Evolutionary conservation across 2,888 invertebrate genomes (phyloP).

Genomic region (Megaustenia siamemsis): DNA sequence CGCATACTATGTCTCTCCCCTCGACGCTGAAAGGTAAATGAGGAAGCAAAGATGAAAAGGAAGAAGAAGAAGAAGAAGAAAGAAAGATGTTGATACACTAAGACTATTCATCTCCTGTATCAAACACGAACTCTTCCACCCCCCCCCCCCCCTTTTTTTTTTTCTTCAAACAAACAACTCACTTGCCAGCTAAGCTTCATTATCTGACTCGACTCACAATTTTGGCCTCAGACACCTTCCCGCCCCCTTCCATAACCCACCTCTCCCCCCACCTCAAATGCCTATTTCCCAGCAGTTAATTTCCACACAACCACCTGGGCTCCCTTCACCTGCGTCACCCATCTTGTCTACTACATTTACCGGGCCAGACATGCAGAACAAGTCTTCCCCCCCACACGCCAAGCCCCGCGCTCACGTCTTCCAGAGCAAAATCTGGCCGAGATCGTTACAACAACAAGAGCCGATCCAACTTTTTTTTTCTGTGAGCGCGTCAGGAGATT

Average conservation of each 20-base stretch:
- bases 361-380: background rate
- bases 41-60: too few relatives aligned
- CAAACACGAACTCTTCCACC: too few relatives aligned
- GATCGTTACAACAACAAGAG: background rate
- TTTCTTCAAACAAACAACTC: too few relatives aligned
- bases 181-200: too few relatives aligned
- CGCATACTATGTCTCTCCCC: too few relatives aligned
- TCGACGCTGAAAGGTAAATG: too few relatives aligned
- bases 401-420: background rate
- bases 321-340: background rate
- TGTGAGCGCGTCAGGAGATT: background rate
- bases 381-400: background rate
- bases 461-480: background rate
- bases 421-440: background rate
- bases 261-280: background rate
- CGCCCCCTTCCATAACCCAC: background rate
- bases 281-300: background rate
- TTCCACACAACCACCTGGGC: background rate
- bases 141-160: background rate
- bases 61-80: too few relatives aligned
- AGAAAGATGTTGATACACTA: too few relatives aligned
- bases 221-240: background rate
- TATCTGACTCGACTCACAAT: background rate
- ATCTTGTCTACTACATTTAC: slow-evolving; percentile 9
- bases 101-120: too few relatives aligned